Conservation (phyloP, 2,797 vertebrate genomes). For the Mormyrops boulengeri region DNA sequence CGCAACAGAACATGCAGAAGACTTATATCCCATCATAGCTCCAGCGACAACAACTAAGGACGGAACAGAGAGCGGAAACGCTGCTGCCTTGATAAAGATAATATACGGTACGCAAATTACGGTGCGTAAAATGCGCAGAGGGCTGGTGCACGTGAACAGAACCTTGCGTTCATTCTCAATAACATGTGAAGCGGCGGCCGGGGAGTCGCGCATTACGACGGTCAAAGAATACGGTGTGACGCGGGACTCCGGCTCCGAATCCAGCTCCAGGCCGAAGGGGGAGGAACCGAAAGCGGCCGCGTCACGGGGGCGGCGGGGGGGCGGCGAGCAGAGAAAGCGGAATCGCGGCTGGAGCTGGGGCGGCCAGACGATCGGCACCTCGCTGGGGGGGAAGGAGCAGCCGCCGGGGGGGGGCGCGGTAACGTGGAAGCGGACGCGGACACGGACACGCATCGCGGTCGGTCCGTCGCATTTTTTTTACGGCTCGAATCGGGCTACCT, state of each 20-base stretch:
- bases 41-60: neutral
- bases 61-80: neutral
- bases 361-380: neutral
- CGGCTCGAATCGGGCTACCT: neutral
- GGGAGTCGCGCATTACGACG: neutral
- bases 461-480: neutral
- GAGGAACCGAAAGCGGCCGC: slow-evolving; percentile 18
- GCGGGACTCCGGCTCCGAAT: neutral
- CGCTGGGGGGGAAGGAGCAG: neutral
- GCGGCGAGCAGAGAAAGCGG: slow-evolving; percentile 19
- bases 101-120: neutral
- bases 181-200: slow-evolving; percentile 53
- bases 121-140: neutral
- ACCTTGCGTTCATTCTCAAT: neutral
- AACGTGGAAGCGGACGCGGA: neutral
- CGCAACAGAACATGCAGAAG: neutral
- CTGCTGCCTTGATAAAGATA: neutral
- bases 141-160: neutral
- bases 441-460: neutral
- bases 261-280: slow-evolving; percentile 14
- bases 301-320: slow-evolving; percentile 39
- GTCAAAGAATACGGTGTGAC: neutral
- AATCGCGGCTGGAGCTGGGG: slow-evolving; percentile 23
- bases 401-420: neutral
- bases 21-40: neutral